Evolutionary conservation across 53 echinoderm and acorn worm genomes (phyloP), one percentile per base, ranked within the genome.

Genomic region (Temnopleurus reevesii): DNA sequence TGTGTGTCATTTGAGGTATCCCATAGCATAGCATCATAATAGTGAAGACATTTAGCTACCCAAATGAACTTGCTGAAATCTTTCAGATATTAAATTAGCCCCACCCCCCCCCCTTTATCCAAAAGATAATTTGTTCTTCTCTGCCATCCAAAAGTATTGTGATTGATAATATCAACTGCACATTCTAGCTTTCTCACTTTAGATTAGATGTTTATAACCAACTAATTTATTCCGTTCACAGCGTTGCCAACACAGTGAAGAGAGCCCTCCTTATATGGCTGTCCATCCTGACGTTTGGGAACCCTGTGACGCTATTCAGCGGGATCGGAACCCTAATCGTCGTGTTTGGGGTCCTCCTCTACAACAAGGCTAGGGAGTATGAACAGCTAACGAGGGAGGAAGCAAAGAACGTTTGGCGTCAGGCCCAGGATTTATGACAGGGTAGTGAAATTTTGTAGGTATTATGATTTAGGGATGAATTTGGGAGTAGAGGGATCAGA

Each of bases 171-270:
- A n/a, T n/a, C n/a, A n/a, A n/a, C n/a, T n/a, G n/a, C n/a, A n/a
- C n/a, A n/a, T n/a, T n/a, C n/a, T n/a, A n/a, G n/a, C n/a, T n/a
- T n/a, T n/a, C n/a, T n/a, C n/a, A n/a, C n/a, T n/a, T n/a, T n/a
- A n/a, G n/a, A n/a, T n/a, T n/a, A n/a, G n/a, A n/a, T n/a, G n/a
- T n/a, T n/a, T n/a, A n/a, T n/a, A n/a, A n/a, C n/a, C n/a, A 18
- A 19, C 6, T 49, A 7, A n/a, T 41, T 38, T 71, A 21, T 41
- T 71, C 41, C 41, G 41, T 47, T 83, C n/a, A 38, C 91, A 99
- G 99, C 88, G 99, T 99, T 21, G 96, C 99, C 2, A 99, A 99
- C 86, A 99, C 99, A 19, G 96, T 93, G 38, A 99, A 99, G 77
- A 89, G 99, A 45, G 93, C 99, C 0, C 93, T 99, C 9, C 93